Evolutionary conservation across 2,797 vertebrate species (phyloP), one percentile per base, ranked within the genome.

Genomic region (Rhodeus uyekii): DNA sequence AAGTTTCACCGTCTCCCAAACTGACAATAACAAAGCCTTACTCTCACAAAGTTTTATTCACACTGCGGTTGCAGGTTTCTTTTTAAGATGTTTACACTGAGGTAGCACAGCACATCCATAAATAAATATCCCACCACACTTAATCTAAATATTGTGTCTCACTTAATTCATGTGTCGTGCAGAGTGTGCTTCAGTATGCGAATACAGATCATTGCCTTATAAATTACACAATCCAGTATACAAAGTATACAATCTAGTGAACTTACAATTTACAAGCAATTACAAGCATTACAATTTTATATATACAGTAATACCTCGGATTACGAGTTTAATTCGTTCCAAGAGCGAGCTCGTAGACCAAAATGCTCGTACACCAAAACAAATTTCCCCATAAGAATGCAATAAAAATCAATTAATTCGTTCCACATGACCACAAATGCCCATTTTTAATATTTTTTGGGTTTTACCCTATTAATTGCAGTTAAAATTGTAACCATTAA

Each of bases 1-100:
- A 78, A 78, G 61, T 80, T 80, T 80, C n/a, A 73, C 53, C 42
- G n/a, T 50, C 44, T 64, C 32, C 44, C 22, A 50, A 63, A 74
- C 63, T 75, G 36, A 82, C 61, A 75, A 42, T 34, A 75, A 75
- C 68, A 81, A 67, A 78, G 63, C 63, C 16, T 78, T 46, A 46
- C 29, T 46, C 60, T 48, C 63, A 42, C 50, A 61, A 61, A 68
- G 24, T 69, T 69, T 7, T 55, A 42, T 42, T 46, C 78, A 81
- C 44, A 63, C 58, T 74, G 46, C 1, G 8, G 34, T 65, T 50
- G 44, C 60, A 50, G 79, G 46, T 42, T 58, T 76, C 60, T 75
- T 75, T 78, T 82, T 38, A 82, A 65, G 29, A 74, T 29, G 58
- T 64, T 81, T 63, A 53, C 44, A 80, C 14, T n/a, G 7, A 36